Evolutionary conservation across 2,797 vertebrate species (phyloP).

Genomic region (Pampus argenteus): DNA sequence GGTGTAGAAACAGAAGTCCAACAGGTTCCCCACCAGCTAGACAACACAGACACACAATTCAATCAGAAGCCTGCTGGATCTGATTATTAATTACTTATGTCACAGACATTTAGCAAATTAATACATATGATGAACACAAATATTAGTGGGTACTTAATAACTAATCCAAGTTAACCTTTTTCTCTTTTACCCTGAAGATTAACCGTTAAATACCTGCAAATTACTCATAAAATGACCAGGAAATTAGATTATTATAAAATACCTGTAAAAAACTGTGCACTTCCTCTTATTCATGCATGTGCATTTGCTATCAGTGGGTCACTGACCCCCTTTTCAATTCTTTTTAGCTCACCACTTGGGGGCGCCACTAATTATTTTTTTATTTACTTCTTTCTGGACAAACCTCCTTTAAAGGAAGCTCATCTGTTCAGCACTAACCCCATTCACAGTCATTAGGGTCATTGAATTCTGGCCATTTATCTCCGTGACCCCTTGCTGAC

Average conservation of each 20-base stretch:
- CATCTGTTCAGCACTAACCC: conserved; percentile 44
- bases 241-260: too few relatives aligned
- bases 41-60: conserved; percentile 45
- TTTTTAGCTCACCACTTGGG: conserved; percentile 61
- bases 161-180: too few relatives aligned
- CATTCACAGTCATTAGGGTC: conserved; percentile 50
- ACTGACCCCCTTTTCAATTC: conserved; percentile 11
- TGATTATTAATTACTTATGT: not conserved
- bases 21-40: conserved; percentile 94
- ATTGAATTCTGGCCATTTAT: conserved; percentile 46
- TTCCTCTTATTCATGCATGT: not conserved
- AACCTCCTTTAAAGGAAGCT: conserved; percentile 36
- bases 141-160: too few relatives aligned
- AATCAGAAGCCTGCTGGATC: conserved; percentile 4
- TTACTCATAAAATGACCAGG: too few relatives aligned
- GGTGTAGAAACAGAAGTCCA: conserved; percentile 99
- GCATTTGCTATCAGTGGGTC: not conserved
- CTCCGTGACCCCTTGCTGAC: conserved; percentile 41
- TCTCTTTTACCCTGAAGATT: too few relatives aligned
- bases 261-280: too few relatives aligned
- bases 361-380: conserved; percentile 60
- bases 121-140: too few relatives aligned
- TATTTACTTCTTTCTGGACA: conserved; percentile 6
- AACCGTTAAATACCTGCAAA: too few relatives aligned
- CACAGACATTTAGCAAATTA: not conserved